Evolutionary conservation across 1,140 invertebrate species (phyloP).

Genomic region (Trichonephila clavipes): DNA sequence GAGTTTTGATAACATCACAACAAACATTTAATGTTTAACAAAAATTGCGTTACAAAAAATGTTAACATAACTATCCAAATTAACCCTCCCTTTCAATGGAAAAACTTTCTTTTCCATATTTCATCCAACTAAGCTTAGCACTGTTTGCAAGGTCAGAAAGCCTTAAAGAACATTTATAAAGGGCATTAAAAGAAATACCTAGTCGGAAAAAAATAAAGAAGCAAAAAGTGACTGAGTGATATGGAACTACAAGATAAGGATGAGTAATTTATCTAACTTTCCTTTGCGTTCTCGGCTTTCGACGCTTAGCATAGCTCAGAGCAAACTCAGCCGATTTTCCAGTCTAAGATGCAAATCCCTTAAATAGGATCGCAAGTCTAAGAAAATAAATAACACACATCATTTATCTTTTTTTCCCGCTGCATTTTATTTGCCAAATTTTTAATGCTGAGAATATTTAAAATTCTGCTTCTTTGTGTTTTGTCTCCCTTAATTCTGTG

Average conservation of each 20-base stretch:
- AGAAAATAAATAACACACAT: constrained; percentile 56
- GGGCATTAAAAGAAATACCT: constrained; percentile 11
- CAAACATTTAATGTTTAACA: no score
- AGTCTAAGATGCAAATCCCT: constrained; percentile 54
- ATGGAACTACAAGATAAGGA: constrained; percentile 46
- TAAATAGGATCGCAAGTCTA: constrained; percentile 33
- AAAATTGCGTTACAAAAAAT: no score
- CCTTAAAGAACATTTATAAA: neutral
- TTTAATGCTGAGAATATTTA: constrained; percentile 23
- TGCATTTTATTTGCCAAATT: constrained; percentile 6
- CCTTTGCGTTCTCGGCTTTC: neutral
- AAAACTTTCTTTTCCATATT: neutral
- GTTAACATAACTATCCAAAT: no score
- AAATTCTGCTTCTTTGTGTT: constrained; percentile 12
- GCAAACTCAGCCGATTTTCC: constrained; percentile 31
- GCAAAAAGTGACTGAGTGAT: neutral
- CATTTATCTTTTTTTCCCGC: constrained; percentile 45
- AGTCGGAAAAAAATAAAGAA: neutral
- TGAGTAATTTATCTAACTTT: constrained; percentile 66
- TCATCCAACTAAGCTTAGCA: neutral
- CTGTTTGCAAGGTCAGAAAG: neutral
- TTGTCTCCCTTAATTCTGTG: neutral
- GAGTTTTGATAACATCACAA: no score
- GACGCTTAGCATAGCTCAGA: constrained; percentile 11
- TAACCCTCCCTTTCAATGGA: no score